Evolutionary conservation across 2,888 invertebrate species (phyloP), one percentile per base, ranked within the genome.

Genomic region (Coenonympha glycerion): DNA sequence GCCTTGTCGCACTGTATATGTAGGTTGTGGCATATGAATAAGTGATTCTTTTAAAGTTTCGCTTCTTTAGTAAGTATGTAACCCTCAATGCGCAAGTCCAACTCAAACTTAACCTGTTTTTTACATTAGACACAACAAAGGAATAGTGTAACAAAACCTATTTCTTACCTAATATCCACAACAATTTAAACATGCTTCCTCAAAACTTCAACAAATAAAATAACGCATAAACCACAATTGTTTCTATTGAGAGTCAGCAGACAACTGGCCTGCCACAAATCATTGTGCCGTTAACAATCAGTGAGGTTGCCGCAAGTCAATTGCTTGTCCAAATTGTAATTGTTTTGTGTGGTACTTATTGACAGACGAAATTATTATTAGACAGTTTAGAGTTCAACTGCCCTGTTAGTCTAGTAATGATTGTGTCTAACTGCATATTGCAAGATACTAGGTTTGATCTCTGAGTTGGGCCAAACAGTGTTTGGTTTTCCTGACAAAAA

Each of bases 241-340:
- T 6, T 47, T 30, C 18, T 33, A 47, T 53, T 53, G 42, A 44
- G 18, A 28, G 19, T 21, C 0, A n/a, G 15, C 21, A 21, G 8
- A 31, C 31, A 8, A 33, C 31, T 44, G 41, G 18, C 37, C 36
- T 24, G 37, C 21, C 50, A 53, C 44, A 39, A 36, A 47, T 47
- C 42, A 53, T 48, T 44, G 41, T 37, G 37, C 28, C 2, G 33
- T 44, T 44, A 31, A 44, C 30, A 47, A 47, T 42, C 49, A 53
- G 39, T 47, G 28, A 39, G 53, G 53, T 53, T 47, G 47, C 49
- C 8, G 37, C 11, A 44, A 33, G 53, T 50, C 53, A 53, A 53
- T 50, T 50, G 50, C 3, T 28, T 47, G 50, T 53, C 53, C 42
- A 44, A 53, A 50, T 47, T 49, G 36, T 46, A 22, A 39, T 46